Base-by-base conservation (phyloP, 2,888 invertebrate genomes). In the Torymus texanus region DNA sequence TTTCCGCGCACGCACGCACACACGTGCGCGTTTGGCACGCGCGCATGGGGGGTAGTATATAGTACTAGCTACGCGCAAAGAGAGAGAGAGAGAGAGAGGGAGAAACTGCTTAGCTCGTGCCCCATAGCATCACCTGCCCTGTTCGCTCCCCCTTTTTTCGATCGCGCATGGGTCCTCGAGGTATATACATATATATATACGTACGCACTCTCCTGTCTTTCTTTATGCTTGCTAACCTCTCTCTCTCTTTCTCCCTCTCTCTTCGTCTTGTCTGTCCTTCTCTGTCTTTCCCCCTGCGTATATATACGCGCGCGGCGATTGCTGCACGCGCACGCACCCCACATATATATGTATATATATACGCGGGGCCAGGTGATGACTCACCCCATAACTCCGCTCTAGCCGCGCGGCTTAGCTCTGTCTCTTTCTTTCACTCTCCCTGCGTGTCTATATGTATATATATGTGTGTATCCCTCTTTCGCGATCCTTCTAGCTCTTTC, bases 341-440 rank as follows among this genome's bases (percentile, higher is more conserved):
- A 72, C 73, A 78, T 75, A 72, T 55, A 58, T 66, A 66, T n/a
- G 53, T n/a, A n/a, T n/a, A n/a, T n/a, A n/a, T n/a, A n/a, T n/a
- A n/a, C 29, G 63, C 58, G 29, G 62, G 83, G 87, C 88, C 89
- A 89, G 89, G 88, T 88, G 89, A 88, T 89, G 89, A 89, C 86
- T 89, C 89, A 88, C 88, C 87, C 84, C 82, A 83, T 82, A 83
- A 82, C 81, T 76, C 78, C 79, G 79, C 82, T 29, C 29, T 55
- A 2, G 2, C 24, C 24, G 24, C 24, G 24, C 24, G 24, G 24
- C 24, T 24, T 24, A 24, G 24, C 24, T 51, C 56, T 66, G 21
- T 77, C 67, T 76, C 18, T 55, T 61, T 78, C 62, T 73, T 55
- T 76, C 68, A 65, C 74, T 75, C 76, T 72, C 58, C 12, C 75